Conservation (phyloP, 2,888 invertebrate species). For the Spicauda simplicius region DNA sequence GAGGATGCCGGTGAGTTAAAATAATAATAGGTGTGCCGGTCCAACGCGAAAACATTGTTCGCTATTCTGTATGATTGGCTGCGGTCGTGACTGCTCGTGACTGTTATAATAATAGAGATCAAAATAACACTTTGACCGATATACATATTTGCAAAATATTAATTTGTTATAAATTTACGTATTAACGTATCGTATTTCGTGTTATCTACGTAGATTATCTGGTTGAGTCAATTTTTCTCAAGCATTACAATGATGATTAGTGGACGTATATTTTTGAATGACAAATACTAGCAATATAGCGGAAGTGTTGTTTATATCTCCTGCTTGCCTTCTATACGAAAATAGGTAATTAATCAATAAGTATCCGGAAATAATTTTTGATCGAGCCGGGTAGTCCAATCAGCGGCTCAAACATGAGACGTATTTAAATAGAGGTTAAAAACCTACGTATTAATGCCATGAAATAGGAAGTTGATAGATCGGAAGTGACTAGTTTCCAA, state of each 20-base stretch:
- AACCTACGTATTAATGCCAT: constrained; percentile 46
- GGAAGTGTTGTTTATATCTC: constrained; percentile 21
- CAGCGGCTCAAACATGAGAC: constrained; percentile 28
- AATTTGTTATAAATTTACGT: background rate
- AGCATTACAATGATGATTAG: too few relatives aligned
- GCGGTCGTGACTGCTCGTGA: constrained; percentile 6
- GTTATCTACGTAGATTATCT: background rate
- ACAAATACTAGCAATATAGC: background rate
- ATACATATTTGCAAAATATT: background rate
- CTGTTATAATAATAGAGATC: constrained; percentile 21
- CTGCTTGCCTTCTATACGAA: constrained; percentile 25
- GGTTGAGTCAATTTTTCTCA: too few relatives aligned
- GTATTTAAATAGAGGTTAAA: constrained; percentile 34
- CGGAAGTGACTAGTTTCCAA: constrained; percentile 77
- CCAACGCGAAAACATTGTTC: constrained; percentile 61
- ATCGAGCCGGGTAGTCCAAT: constrained; percentile 7
- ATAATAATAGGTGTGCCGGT: constrained; percentile 68
- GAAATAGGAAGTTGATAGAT: constrained; percentile 72
- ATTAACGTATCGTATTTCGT: background rate
- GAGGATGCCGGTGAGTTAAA: constrained; percentile 68
- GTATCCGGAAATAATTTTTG: constrained; percentile 28
- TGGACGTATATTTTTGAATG: too few relatives aligned
- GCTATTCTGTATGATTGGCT: constrained; percentile 40
- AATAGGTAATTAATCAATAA: constrained; percentile 21
- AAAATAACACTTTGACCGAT: constrained; percentile 11